Conservation (phyloP, 2,888 invertebrate genomes). For the Zaprionus obscuricornis region DNA sequence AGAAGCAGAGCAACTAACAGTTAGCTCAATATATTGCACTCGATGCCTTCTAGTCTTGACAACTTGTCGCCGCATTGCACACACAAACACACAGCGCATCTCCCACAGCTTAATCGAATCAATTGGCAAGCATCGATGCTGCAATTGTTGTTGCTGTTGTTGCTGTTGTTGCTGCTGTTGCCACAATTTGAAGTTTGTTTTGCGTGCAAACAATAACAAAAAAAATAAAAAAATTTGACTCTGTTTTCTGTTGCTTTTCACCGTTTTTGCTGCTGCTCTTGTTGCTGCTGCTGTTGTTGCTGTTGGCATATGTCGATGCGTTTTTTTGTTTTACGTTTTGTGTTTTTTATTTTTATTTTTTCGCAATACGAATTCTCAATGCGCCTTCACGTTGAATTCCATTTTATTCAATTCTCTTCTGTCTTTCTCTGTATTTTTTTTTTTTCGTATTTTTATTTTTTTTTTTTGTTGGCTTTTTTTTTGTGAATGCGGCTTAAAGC, state of each 20-base stretch:
- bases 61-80: neutral
- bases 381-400: slow-evolving; percentile 24
- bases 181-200: too few relatives aligned
- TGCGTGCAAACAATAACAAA: slow-evolving; percentile 34
- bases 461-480: neutral
- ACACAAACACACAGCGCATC: slow-evolving; percentile 8
- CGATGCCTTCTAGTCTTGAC: neutral
- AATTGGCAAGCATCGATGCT: slow-evolving; percentile 28
- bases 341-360: too few relatives aligned
- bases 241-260: too few relatives aligned
- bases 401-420: slow-evolving; percentile 24
- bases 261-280: neutral
- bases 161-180: slow-evolving; percentile 9
- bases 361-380: slow-evolving; percentile 10
- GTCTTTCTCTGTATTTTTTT: neutral
- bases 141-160: neutral
- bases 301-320: slow-evolving; percentile 52
- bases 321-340: slow-evolving; percentile 23
- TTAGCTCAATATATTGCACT: neutral
- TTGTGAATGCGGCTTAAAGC: slow-evolving; percentile 51
- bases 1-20: neutral
- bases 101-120: slow-evolving; percentile 58
- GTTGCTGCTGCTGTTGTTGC: slow-evolving; percentile 6
- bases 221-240: slow-evolving; percentile 31
- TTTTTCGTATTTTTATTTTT: slow-evolving; percentile 2